These are phyloP conservation scores for Egretta garzetta DNA, from an alignment of 2,113 vertebrate species.

Conservation along the genomic window DNA sequence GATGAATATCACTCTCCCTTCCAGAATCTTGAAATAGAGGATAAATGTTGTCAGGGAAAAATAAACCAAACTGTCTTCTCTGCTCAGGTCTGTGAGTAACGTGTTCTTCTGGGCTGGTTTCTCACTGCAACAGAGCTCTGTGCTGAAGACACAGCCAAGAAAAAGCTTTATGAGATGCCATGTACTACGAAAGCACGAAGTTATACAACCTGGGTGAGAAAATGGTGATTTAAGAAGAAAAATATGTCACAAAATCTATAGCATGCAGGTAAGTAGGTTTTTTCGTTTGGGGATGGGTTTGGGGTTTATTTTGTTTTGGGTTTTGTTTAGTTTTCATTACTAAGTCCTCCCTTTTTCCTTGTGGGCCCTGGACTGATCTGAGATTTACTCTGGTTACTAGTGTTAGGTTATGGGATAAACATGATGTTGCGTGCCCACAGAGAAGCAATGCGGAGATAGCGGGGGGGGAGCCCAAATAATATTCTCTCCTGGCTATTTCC, in stretches of 20 bases:
- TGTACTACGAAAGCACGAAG: background rate
- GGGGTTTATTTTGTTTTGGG: too few species aligned
- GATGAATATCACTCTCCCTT: background rate
- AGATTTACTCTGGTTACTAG: background rate
- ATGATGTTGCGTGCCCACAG: rapidly evolving
- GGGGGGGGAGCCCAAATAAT: background rate
- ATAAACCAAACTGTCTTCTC: background rate
- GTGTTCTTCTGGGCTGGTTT: background rate
- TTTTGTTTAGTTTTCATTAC: background rate
- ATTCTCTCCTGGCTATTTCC: background rate
- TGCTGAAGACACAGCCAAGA: background rate
- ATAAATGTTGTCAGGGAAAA: background rate
- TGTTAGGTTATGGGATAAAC: background rate
- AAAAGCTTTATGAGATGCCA: background rate
- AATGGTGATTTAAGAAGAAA: background rate
- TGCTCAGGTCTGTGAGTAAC: background rate
- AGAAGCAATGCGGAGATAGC: background rate
- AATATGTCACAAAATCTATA: background rate
- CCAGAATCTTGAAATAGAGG: background rate
- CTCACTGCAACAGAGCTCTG: background rate
- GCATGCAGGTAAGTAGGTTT: too few species aligned
- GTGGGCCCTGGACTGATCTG: background rate
- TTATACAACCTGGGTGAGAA: background rate
- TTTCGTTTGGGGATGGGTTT: background rate
- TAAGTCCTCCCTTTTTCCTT: background rate